These are phyloP conservation scores for Thermophis baileyi DNA, from an alignment of 2,113 vertebrate genomes.

Conservation along the genomic window DNA sequence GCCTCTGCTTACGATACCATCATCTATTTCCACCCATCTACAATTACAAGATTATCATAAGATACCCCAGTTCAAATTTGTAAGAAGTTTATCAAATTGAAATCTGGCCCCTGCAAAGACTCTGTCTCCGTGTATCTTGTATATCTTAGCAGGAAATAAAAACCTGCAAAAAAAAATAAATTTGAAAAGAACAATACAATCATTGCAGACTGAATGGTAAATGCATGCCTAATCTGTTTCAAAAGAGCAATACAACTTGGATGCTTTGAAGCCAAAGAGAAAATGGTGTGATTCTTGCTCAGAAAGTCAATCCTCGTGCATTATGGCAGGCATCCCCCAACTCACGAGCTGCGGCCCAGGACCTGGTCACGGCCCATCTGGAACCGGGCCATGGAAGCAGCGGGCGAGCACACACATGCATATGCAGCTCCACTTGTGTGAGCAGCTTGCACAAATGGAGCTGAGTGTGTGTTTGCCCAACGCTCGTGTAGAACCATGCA, in stretches of 20 bases:
- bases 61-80: background rate
- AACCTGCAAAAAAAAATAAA: background rate
- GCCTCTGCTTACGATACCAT: background rate
- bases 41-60: background rate
- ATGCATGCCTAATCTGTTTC: background rate
- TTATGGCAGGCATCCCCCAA: background rate
- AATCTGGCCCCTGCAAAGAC: background rate
- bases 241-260: background rate
- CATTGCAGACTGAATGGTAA: background rate
- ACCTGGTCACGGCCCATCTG: background rate
- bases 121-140: background rate
- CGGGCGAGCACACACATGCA: background rate
- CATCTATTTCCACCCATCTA: background rate
- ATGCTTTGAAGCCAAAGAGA: background rate
- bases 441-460: background rate
- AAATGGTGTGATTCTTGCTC: background rate
- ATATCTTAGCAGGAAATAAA: background rate
- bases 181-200: background rate
- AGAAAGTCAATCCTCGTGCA: background rate
- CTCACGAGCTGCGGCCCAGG: fast-evolving
- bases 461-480: background rate
- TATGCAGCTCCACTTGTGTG: background rate
- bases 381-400: background rate
- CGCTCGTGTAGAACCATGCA: background rate
- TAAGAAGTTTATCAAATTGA: background rate